Base-by-base conservation (phyloP, 35 echinoderm and acorn worm genomes). In the Chiridota heheva region DNA sequence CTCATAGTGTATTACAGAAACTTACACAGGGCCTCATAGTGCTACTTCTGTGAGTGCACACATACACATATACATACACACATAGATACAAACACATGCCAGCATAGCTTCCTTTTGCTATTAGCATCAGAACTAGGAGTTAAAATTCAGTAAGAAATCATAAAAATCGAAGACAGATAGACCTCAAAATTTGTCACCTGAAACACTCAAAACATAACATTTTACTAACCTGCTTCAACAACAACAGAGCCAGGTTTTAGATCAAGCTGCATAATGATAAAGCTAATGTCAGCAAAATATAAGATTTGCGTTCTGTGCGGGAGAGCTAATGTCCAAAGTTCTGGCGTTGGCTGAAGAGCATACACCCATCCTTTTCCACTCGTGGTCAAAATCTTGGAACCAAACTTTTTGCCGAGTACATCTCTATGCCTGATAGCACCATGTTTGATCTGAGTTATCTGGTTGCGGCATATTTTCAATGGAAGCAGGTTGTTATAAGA, bases 221-320 rank as follows among this genome's bases (percentile, higher is more conserved):
- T 20, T 18, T 20, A 42, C 71, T 41, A 48, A 95, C 91, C 93
- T 72, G 93, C 84, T 78, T 96, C 93, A 2, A 85, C 87, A 18
- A 90, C 83, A 70, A 87, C 35, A 15, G 82, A 87, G 24, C 93
- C 93, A 46, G 93, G 93, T 48, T 91, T 90, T 30, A 96, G 67
- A 15, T 96, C 93, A 39, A 96, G 72, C 27, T 96, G 77, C 16
- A 90, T 70, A 6, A 84, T 91, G 16, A 96, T 80, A 58, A 96
- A 53, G 42, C 93, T 90, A 68, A 96, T 96, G 66, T 96, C 93
- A 46, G 84, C 62, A 26, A 82, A 90, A 73, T 96, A 96, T 12
- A 96, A 70, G 30, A 96, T 90, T 49, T 96, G 93, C 35, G 93
- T 96, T 46, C 93, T 82, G 67, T 91, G 93, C 18, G 87, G 93